Base-by-base conservation (phyloP, 2,113 vertebrate genomes). In the Bos javanicus region DNA sequence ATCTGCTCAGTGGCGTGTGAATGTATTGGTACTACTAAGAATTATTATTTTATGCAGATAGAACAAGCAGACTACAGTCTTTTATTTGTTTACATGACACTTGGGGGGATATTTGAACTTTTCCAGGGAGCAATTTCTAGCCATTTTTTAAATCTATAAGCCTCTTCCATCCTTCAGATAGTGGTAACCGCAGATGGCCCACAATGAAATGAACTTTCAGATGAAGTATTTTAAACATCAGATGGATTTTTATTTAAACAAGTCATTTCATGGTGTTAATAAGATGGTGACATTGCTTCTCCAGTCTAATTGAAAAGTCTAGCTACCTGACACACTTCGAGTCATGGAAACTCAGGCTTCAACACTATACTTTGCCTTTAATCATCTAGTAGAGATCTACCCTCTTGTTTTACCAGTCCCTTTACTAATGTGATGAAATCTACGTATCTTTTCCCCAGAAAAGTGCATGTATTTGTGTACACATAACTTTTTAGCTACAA, bases 31-130 rank as follows among this genome's bases (percentile, higher is more conserved):
- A 91, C 64, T 88, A 52, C 96, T 93, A 76, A 97, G 43, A 97
- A 89, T 98, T 96, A 96, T 96, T 97, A 84, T 95, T 97, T 94
- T 90, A 97, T 94, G 94, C 91, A 97, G 97, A 95, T 74, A 71
- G 91, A 97, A 52, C 54, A 96, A 88, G 52, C 71, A 95, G 94
- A 90, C 56, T 54, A 48, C 33, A 85, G 48, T 64, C 39, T 96
- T 95, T 86, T 97, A 94, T 94, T 95, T 96, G 30, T 97, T 95
- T 87, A 93, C 59, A 52, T 91, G 64, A 87, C 50, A 87, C 59
- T n/a, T n/a, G 10, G 28, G 81, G 62, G 60, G 57, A 89, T 90
- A 84, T 60, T 74, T 97, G 89, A 92, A 93, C 60, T 94, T 87
- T 81, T 88, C 91, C 84, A 64, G 46, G 67, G 97, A 85, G 48